phyloP scores from a whole-genome alignment of 1,140 invertebrate species.

The Pollicipes pollicipes region DNA sequence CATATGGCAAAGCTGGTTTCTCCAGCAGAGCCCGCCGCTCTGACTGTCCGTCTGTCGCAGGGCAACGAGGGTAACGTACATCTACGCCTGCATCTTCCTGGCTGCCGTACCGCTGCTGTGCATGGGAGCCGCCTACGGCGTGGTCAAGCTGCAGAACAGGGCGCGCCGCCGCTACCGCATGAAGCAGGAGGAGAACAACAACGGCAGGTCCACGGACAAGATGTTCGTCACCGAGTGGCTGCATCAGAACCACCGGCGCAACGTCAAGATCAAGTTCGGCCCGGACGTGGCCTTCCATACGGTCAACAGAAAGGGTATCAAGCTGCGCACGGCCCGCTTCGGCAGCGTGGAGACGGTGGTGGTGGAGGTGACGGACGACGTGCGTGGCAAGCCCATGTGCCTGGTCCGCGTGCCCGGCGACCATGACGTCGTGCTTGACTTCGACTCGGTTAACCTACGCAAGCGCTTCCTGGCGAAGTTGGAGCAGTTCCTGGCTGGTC shows the following conservation, averaged over 20 bases:
- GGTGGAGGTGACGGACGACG: constrained; percentile 53
- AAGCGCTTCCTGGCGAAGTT: constrained; percentile 80
- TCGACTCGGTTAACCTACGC: constrained; percentile 58
- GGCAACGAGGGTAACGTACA: constrained; percentile 92
- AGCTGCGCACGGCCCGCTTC: constrained; percentile 55
- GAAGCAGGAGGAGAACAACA: constrained; percentile 52
- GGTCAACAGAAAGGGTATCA: constrained; percentile 73
- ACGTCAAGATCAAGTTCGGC: constrained; percentile 67
- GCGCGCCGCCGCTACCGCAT: constrained; percentile 56
- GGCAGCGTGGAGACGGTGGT: constrained; percentile 51
- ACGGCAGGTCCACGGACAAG: constrained; percentile 62
- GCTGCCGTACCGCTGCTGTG: constrained; percentile 79
- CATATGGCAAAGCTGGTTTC: too few relatives aligned
- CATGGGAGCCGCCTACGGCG: constrained; percentile 75
- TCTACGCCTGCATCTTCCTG: constrained; percentile 78
- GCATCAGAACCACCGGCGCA: constrained; percentile 74
- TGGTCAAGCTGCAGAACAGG: constrained; percentile 80
- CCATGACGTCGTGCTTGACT: constrained; percentile 89
- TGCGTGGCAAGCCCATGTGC: constrained; percentile 59
- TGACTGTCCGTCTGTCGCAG: constrained; percentile 32
- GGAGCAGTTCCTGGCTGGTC: constrained; percentile 57
- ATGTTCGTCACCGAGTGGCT: constrained; percentile 90
- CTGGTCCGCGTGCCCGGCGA: constrained; percentile 72
- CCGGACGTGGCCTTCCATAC: constrained; percentile 51
- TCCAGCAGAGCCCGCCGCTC: too few relatives aligned